These are phyloP conservation scores for Biston stratarius DNA, from an alignment of 2,888 invertebrate genomes.

Conservation along the genomic window DNA sequence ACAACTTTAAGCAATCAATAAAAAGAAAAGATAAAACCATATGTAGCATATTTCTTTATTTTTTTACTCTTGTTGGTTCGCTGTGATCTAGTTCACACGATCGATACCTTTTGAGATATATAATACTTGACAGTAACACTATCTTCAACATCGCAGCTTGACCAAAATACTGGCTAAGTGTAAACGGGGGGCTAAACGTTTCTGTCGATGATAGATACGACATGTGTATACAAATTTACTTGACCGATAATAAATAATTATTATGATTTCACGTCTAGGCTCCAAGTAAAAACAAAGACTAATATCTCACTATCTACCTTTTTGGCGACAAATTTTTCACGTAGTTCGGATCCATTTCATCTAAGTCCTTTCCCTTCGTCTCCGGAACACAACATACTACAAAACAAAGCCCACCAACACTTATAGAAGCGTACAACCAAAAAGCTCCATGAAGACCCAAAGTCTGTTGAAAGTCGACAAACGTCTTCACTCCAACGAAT, in stretches of 20 bases:
- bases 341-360: slow-evolving; percentile 93
- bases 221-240: too few species aligned
- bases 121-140: neutral
- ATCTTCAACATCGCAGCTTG: neutral
- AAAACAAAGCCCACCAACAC: slow-evolving; percentile 93
- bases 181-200: neutral
- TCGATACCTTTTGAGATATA: too few species aligned
- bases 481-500: slow-evolving; percentile 94
- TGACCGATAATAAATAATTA: too few species aligned
- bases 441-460: slow-evolving; percentile 94
- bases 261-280: slow-evolving; percentile 6
- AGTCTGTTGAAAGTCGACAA: slow-evolving; percentile 92
- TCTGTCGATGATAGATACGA: neutral
- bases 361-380: slow-evolving; percentile 95
- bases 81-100: too few species aligned
- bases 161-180: neutral
- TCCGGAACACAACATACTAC: slow-evolving; percentile 95
- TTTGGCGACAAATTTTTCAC: slow-evolving; percentile 82
- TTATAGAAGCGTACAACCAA: slow-evolving; percentile 94
- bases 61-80: too few species aligned
- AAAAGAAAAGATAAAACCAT: too few species aligned
- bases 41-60: too few species aligned
- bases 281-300: slow-evolving; percentile 33
- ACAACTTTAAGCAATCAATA: too few species aligned
- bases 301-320: slow-evolving; percentile 61